Conservation (phyloP, 2,113 vertebrate genomes). For the Perccottus glenii region DNA sequence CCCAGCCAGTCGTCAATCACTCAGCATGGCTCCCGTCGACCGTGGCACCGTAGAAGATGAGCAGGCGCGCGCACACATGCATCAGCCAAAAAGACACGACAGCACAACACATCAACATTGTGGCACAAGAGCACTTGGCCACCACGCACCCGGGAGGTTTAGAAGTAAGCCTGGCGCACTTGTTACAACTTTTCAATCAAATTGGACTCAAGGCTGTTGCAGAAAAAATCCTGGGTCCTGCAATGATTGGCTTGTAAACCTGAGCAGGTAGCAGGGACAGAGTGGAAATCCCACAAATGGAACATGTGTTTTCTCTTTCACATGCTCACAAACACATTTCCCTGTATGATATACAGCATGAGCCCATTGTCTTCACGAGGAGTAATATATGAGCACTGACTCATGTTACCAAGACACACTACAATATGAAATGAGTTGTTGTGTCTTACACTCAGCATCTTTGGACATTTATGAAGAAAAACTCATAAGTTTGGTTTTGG, state of each 20-base stretch:
- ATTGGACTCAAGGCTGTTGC: slow-evolving; percentile 16
- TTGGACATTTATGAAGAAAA: too few species aligned
- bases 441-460: too few species aligned
- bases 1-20: slow-evolving; percentile 72
- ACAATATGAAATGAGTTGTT: too few species aligned
- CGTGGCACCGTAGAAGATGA: slow-evolving; percentile 45
- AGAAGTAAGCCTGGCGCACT: slow-evolving; percentile 49
- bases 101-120: slow-evolving; percentile 22
- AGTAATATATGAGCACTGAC: background rate
- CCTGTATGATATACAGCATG: background rate
- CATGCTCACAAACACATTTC: background rate
- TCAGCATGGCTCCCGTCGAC: slow-evolving; percentile 58
- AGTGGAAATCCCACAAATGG: background rate
- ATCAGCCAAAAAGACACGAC: slow-evolving; percentile 12
- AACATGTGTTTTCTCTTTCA: background rate
- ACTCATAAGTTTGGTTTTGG: too few species aligned
- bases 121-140: slow-evolving; percentile 38
- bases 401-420: background rate
- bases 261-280: background rate
- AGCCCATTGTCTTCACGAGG: slow-evolving; percentile 1
- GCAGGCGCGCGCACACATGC: slow-evolving; percentile 20
- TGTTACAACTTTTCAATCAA: slow-evolving; percentile 50
- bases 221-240: slow-evolving; percentile 15
- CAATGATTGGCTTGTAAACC: background rate
- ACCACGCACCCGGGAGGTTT: slow-evolving; percentile 32